These are phyloP conservation scores for Acropora yongei DNA, from an alignment of 64 coral and sea anemone species.

Conservation along the genomic window DNA sequence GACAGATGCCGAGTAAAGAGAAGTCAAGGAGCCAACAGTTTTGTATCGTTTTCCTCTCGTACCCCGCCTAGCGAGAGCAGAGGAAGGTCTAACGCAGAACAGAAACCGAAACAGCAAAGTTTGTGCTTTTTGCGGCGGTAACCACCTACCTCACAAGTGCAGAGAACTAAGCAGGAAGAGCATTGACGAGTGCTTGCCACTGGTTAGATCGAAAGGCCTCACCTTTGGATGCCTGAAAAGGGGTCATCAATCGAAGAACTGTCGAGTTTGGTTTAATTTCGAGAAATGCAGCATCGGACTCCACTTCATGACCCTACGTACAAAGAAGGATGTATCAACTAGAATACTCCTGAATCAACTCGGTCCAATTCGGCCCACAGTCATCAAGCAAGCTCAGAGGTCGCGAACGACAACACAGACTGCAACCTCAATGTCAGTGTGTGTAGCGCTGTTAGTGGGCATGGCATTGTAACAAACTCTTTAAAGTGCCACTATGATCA, in stretches of 20 bases:
- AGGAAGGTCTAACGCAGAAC: background rate
- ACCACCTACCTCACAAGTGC: constrained; percentile 2
- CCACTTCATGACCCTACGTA: constrained; percentile 25
- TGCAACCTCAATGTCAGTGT: background rate
- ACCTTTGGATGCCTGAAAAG: constrained; percentile 50
- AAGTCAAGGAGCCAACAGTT: constrained; percentile 7
- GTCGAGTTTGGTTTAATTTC: background rate
- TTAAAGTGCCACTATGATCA: no score
- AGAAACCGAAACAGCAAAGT: background rate
- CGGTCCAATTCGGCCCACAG: background rate
- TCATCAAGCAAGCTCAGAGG: background rate
- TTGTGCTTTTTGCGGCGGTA: background rate
- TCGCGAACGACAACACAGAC: background rate
- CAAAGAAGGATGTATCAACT: background rate
- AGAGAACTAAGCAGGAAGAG: constrained; percentile 14
- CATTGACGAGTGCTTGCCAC: constrained; percentile 26
- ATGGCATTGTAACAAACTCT: constrained; percentile 40
- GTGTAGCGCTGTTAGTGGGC: constrained; percentile 5
- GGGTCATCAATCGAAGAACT: constrained; percentile 37
- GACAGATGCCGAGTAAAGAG: background rate
- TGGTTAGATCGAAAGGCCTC: constrained; percentile 44
- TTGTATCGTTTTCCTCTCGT: background rate
- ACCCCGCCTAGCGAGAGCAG: constrained; percentile 9
- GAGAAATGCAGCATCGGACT: constrained; percentile 50
- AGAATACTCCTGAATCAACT: background rate